These are phyloP conservation scores for Grapholita molesta DNA, from an alignment of 1,140 invertebrate genomes.

Conservation along the genomic window DNA sequence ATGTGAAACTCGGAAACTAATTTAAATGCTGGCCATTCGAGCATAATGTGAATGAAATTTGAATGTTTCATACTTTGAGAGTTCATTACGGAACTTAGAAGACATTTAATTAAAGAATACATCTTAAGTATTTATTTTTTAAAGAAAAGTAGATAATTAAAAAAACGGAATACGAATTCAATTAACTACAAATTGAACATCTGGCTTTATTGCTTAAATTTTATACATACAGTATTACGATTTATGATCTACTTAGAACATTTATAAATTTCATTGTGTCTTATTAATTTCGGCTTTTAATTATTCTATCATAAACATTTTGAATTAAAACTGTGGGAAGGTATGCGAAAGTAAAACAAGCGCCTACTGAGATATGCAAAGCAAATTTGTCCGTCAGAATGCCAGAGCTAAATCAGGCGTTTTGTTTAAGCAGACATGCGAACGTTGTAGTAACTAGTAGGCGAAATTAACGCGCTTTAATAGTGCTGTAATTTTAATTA, in stretches of 20 bases:
- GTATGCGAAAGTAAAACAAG: not conserved
- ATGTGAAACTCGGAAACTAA: not conserved
- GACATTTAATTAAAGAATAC: too few species aligned
- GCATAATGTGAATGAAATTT: not conserved
- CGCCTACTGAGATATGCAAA: not conserved
- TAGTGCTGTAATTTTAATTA: too few species aligned
- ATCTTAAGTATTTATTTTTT: too few species aligned
- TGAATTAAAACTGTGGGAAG: not conserved
- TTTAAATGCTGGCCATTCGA: not conserved
- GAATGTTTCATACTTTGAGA: not conserved
- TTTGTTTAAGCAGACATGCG: not conserved
- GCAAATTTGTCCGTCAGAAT: conserved; percentile 3
- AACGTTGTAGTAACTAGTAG: too few species aligned
- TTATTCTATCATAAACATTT: not conserved
- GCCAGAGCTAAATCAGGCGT: not conserved
- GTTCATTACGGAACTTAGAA: too few species aligned
- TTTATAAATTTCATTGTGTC: too few species aligned
- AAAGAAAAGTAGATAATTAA: too few species aligned
- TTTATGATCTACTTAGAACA: too few species aligned
- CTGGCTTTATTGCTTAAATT: too few species aligned
- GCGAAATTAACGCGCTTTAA: too few species aligned
- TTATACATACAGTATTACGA: too few species aligned
- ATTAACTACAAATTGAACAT: too few species aligned
- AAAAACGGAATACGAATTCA: not conserved
- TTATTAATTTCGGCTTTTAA: not conserved